These are phyloP conservation scores for Tortricodes alternella DNA, from an alignment of 2,888 invertebrate species.

Conservation along the genomic window DNA sequence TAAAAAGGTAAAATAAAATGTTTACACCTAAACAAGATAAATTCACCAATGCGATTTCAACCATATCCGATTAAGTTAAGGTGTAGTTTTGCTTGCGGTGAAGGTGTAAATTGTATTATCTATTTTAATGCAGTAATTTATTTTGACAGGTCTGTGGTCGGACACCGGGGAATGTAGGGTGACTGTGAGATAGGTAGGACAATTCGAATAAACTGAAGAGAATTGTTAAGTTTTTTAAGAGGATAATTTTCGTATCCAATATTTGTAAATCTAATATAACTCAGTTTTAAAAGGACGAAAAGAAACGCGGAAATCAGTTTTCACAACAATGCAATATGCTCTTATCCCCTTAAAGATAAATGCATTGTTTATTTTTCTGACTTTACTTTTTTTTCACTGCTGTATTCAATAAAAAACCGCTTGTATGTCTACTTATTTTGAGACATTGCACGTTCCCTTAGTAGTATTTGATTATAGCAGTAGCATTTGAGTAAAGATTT, in stretches of 20 bases:
- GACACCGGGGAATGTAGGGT: constrained; percentile 25
- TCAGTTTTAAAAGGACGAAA: no score
- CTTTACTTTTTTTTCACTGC: not conserved
- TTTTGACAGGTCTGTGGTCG: constrained; percentile 36
- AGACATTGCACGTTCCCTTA: no score
- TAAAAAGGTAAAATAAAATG: not conserved
- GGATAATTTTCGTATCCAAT: no score
- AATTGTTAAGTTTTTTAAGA: no score
- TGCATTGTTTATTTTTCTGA: not conserved
- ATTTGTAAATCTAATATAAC: no score
- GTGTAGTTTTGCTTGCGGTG: not conserved
- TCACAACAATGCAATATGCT: no score
- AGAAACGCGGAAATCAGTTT: no score
- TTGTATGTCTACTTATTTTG: not conserved
- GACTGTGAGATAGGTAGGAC: not conserved
- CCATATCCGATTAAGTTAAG: not conserved
- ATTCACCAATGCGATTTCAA: not conserved
- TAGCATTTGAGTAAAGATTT: no score
- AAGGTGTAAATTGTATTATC: constrained; percentile 30
- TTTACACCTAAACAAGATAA: not conserved
- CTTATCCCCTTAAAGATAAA: not conserved
- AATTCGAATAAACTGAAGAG: no score
- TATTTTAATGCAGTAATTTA: constrained; percentile 36
- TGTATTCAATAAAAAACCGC: not conserved
- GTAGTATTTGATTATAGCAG: no score